Base-by-base conservation (phyloP, 2,113 vertebrate genomes). In the Gavialis gangeticus region DNA sequence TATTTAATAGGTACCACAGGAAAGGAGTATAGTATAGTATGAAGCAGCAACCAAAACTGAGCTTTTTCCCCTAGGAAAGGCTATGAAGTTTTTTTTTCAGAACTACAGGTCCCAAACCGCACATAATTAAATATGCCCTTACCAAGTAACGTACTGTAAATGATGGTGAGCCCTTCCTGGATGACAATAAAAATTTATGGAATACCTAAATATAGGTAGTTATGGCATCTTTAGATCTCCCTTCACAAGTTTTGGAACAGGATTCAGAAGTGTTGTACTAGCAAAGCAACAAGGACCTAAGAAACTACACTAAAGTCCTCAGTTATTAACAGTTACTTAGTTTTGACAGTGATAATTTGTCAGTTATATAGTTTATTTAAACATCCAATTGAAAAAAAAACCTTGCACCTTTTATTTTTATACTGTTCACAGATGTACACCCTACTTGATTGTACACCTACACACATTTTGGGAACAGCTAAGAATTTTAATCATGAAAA, bases 121-220 rank as follows among this genome's bases (percentile, higher is more conserved):
- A 84, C 1, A 1, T 87, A 95, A 97, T 96, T 94, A 91, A 95
- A 91, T 28, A 85, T 91, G 93, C 81, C 83, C 85, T 93, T 96
- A 88, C 93, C 93, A 96, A 89, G 67, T 85, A 95, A 96, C 86
- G 91, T 77, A 37, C 96, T 92, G 93, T 90, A 96, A 95, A 93
- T 89, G 64, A 84, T 71, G 64, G 83, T 93, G 84, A 89, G 63
- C 89, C 12, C 89, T 79, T 96, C 78, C 69, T 89, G 89, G 75
- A 79, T 93, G 84, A 91, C 71, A 95, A 85, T 84, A 95, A 90
- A 75, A 87, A 73, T 87, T 84, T 85, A 56, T 28, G 80, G 94
- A 5, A 30, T 46, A 87, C 25, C 55, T 24, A 27, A 86, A 95
- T 93, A 87, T 83, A 94, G 87, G 85, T 80, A 94, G 95, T 95